Evolutionary conservation across 2,113 vertebrate species (phyloP).

Genomic region (Neogobius melanostomus): DNA sequence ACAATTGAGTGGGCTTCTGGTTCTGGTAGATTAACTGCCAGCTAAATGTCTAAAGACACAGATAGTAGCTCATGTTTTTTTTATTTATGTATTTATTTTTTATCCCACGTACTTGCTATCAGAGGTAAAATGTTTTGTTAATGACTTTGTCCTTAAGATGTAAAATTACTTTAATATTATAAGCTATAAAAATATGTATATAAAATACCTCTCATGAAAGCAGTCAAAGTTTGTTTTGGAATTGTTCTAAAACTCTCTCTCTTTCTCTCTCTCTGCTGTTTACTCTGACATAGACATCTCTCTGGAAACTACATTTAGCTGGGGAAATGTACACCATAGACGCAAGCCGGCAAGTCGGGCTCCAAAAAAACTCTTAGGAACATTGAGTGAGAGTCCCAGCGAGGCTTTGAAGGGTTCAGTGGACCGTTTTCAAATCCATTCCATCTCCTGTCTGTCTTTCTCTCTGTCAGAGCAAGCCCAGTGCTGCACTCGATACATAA

Average conservation of each 20-base stretch:
- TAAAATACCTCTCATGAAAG: not conserved
- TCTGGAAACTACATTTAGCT: slow-evolving; percentile 20
- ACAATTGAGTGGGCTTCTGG: too few species aligned
- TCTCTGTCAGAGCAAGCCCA: slow-evolving; percentile 42
- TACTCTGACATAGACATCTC: not conserved
- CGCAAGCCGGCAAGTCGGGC: slow-evolving; percentile 5
- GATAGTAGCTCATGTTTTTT: too few species aligned
- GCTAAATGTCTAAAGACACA: too few species aligned
- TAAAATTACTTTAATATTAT: too few species aligned
- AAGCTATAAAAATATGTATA: too few species aligned
- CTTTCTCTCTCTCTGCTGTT: not conserved
- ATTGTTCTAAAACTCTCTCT: not conserved
- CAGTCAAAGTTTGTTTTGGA: not conserved
- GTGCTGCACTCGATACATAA: slow-evolving; percentile 42
- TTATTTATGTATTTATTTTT: too few species aligned
- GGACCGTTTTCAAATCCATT: slow-evolving; percentile 29
- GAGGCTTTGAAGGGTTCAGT: slow-evolving; percentile 32
- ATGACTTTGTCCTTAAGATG: too few species aligned
- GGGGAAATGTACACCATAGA: slow-evolving; percentile 14
- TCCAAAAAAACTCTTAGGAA: slow-evolving; percentile 19
- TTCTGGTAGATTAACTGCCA: too few species aligned
- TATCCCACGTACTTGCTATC: too few species aligned
- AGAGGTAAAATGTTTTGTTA: too few species aligned
- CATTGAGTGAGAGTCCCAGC: slow-evolving; percentile 20
- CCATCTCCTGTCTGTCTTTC: slow-evolving; percentile 26